These are phyloP conservation scores for Batillaria attramentaria DNA, from an alignment of 1,140 invertebrate genomes.

Conservation along the genomic window DNA sequence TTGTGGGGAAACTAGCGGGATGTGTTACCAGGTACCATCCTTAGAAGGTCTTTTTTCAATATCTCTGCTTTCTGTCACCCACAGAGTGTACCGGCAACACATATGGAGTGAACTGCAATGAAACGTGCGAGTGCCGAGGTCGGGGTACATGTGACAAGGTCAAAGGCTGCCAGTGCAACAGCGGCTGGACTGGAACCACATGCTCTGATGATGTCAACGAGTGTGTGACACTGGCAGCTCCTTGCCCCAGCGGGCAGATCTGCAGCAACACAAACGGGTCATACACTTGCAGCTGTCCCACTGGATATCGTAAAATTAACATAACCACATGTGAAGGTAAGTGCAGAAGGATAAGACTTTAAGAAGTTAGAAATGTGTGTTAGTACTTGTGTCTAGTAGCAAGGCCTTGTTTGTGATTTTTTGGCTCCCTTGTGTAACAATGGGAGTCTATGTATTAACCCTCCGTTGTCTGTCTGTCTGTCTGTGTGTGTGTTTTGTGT, in stretches of 20 bases:
- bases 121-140: constrained; percentile 33
- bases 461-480: background rate
- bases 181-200: constrained; percentile 30
- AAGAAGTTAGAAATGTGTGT: background rate
- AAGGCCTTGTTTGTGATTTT: background rate
- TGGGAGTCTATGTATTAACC: too few relatives aligned
- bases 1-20: background rate
- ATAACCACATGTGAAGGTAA: constrained; percentile 26
- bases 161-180: constrained; percentile 35
- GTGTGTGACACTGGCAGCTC: constrained; percentile 10
- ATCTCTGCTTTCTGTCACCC: background rate
- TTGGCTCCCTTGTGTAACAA: too few relatives aligned
- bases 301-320: constrained; percentile 22
- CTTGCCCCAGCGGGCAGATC: constrained; percentile 80
- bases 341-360: background rate
- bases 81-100: constrained; percentile 10
- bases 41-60: background rate
- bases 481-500: background rate
- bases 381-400: too few relatives aligned
- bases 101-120: constrained; percentile 26
- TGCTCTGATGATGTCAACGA: constrained; percentile 38
- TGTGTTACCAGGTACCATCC: background rate
- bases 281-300: constrained; percentile 76
- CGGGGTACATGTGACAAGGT: constrained; percentile 31
- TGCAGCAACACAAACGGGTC: constrained; percentile 86